Base-by-base conservation (phyloP, 37 sponge, comb jelly and placozoan genomes). In the Beroe ovata region DNA sequence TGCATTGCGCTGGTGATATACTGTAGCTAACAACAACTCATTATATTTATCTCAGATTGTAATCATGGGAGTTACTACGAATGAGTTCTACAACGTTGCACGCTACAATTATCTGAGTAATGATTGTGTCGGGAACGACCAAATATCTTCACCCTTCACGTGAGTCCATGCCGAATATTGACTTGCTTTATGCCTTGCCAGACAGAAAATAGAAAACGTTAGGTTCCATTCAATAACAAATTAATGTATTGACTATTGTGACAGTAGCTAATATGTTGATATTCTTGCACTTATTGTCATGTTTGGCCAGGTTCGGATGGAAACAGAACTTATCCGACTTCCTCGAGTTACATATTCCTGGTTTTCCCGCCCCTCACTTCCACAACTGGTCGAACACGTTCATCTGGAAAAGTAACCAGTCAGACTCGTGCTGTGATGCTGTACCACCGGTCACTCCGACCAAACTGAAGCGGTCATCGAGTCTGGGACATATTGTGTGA, bases 291-390 rank as follows among this genome's bases (percentile, higher is more conserved):
- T 71, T 71, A n/a, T n/a, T n/a, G n/a, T n/a, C n/a, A n/a, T n/a
- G n/a, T n/a, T n/a, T n/a, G n/a, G n/a, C 63, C 54, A 77, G 84
- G 84, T 77, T 77, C 41, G 84, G 84, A 6, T 77, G 84, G 84
- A 39, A 42, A n/a, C 84, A 77, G 84, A 77, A 77, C 54, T 25
- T 77, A 3, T 77, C 84, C n/a, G 38, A 77, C 41, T 77, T 77
- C 28, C 26, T 77, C 25, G 84, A 77, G 54, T 39, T 36, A n/a
- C 84, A 77, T 16, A 25, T 77, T 4, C 84, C 84, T 4, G 42
- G 84, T 2, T 29, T 77, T 3, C 84, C 84, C 8, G 29, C 84
- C 1, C 84, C 84, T 0, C 47, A 38, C 4, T n/a, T 18, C 28
- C 54, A 77, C 84, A 35, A 77, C 54, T 77, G 84, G 84, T 42